Conservation (phyloP, 92 coral and sea anemone genomes). For the Palythoa grandis region DNA sequence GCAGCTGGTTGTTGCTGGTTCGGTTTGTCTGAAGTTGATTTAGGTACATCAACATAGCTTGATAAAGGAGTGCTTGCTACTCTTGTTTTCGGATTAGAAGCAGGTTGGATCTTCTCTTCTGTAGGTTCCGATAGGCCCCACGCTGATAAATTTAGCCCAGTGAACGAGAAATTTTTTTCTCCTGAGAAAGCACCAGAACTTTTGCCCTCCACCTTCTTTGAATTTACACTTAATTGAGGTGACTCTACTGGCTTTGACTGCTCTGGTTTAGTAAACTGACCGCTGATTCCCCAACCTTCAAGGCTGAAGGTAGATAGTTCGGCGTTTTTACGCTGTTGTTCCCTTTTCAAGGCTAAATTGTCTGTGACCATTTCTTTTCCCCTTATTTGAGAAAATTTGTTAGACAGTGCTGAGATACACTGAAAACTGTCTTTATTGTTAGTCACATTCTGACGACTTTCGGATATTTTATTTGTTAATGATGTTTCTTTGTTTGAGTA, state of each 20-base stretch:
- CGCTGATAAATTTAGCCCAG: conserved; percentile 19
- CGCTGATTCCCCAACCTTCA: not conserved
- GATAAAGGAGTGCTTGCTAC: not conserved
- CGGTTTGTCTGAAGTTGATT: not conserved
- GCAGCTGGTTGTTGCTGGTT: not conserved
- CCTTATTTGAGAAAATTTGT: not conserved
- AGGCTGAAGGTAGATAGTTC: not conserved
- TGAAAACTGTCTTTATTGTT: not conserved
- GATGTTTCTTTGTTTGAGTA: not conserved
- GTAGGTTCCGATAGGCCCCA: conserved; percentile 14
- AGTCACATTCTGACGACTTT: not conserved
- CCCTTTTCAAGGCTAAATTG: not conserved
- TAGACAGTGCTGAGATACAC: not conserved
- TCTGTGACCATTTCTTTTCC: not conserved
- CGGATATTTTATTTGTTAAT: not conserved
- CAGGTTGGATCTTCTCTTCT: not conserved
- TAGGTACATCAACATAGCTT: not conserved
- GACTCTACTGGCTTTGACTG: not conserved
- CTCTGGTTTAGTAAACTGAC: conserved; percentile 1
- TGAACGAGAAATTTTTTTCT: not conserved
- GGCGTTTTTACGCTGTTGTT: not conserved
- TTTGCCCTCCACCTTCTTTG: not conserved
- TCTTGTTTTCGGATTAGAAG: not conserved
- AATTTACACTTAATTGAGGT: not conserved
- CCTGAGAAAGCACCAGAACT: not conserved